Percentiles rank a stretch among this genome's conserved stretches.
Conservation (phyloP, 2,888 invertebrate genomes). For the Chloromyia formosa region DNA sequence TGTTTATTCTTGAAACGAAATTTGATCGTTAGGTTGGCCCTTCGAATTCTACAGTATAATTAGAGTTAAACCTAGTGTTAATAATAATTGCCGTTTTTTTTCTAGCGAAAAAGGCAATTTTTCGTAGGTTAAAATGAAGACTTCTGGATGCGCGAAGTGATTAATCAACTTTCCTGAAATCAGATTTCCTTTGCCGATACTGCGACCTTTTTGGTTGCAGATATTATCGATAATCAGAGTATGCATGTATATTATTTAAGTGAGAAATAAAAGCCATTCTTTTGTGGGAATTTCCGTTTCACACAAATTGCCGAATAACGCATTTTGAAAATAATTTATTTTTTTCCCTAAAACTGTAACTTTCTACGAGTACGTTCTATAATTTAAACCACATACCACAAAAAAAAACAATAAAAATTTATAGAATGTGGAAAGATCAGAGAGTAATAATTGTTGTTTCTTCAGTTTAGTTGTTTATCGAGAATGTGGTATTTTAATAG, state of each 20-base stretch:
- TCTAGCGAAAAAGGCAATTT: too few species aligned
- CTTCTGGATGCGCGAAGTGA: too few species aligned
- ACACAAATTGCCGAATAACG: background rate
- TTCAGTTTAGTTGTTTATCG: constrained; percentile 21
- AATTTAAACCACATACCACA: background rate
- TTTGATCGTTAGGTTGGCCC: constrained; percentile 14
- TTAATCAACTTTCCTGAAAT: too few species aligned
- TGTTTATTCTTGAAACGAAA: constrained; percentile 36
- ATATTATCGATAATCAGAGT: too few species aligned
- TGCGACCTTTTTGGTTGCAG: too few species aligned
- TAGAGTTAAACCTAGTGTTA: background rate
- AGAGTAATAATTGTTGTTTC: constrained; percentile 32
- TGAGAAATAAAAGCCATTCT: background rate
- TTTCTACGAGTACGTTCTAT: background rate
- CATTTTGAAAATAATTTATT: background rate
- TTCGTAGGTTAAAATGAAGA: too few species aligned
- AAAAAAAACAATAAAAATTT: background rate
- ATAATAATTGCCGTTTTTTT: background rate
- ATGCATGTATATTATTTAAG: too few species aligned
- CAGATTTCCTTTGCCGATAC: too few species aligned
- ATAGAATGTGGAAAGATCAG: constrained; percentile 28
- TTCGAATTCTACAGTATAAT: constrained; percentile 10
- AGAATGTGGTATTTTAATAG: constrained; percentile 34
- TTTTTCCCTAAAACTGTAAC: background rate
- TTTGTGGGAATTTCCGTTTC: background rate